Base-by-base conservation (phyloP, 2,888 invertebrate genomes). In the Scelioninae gen. 1 region DNA sequence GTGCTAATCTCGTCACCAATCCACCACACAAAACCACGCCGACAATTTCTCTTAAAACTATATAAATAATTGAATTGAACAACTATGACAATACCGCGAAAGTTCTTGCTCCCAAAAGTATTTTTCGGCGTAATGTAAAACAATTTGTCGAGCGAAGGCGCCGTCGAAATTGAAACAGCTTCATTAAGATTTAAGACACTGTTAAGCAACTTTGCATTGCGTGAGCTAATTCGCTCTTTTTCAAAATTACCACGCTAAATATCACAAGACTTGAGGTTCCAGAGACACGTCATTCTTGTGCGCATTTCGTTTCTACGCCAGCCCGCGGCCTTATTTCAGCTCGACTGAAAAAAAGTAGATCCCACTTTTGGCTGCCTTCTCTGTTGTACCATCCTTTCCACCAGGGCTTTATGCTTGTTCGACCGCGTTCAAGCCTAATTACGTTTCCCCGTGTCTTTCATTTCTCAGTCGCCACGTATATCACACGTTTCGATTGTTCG, bases 371-470 rank as follows among this genome's bases (percentile, higher is more conserved):
- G 45, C 29, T 16, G 38, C 11, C 55, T 23, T 10, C 23, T 55
- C 63, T 34, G 32, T 45, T 38, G 9, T 32, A 6, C 16, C 58
- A 45, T 68, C 13, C 16, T 47, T 58, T 45, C 13, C 38, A 45
- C 51, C 13, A 7, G 10, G 40, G 51, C 43, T 55, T 74, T 63
- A 66, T 40, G 40, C 23, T 53, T 53, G 15, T 56, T 53, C 31
- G 16, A 29, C 51, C 45, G 51, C 72, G 43, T 9, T 4, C 43
- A n/a, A n/a, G 45, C 53, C 72, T 75, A 75, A 75, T 75, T 75
- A 65, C 45, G 49, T 75, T 75, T 34, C 29, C 15, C 16, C 29
- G 13, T 49, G 15, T 47, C 56, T 75, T 75, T 71, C 60, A 71
- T 60, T 58, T 56, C 34, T 10, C 66, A 9, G 38, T 32, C 40